A percentile compares a stretch with the other conserved stretches of the same genome.
Conservation (phyloP, 2,113 vertebrate genomes). For the Trichechus manatus region DNA sequence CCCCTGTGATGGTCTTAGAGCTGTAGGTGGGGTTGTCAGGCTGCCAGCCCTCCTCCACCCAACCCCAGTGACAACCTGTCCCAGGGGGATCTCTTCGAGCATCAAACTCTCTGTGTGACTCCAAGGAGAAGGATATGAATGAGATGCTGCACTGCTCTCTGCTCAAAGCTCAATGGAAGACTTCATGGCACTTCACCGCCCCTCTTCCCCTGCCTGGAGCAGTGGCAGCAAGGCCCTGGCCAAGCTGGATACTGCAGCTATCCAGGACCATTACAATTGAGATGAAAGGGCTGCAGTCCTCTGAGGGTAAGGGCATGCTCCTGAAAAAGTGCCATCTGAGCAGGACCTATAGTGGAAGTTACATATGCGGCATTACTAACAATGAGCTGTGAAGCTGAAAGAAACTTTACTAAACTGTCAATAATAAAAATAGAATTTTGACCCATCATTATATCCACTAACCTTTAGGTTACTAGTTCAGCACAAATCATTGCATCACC, state of each 20-base stretch:
- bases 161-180: not conserved
- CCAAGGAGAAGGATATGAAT: not conserved
- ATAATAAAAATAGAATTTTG: not conserved
- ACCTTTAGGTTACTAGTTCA: too few species aligned
- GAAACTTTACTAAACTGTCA: not conserved
- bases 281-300: not conserved
- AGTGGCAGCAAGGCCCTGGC: not conserved
- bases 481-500: too few species aligned
- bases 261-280: not conserved
- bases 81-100: not conserved
- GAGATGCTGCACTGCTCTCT: not conserved
- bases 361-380: not conserved
- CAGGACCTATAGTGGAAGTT: not conserved
- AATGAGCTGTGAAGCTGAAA: not conserved
- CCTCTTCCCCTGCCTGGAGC: too few species aligned
- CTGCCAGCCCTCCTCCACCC: too few species aligned
- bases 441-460: not conserved
- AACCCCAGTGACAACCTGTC: not conserved
- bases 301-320: not conserved
- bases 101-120: not conserved
- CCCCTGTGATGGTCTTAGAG: not conserved
- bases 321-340: not conserved
- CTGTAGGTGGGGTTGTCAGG: not conserved
- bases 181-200: not conserved
- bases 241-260: not conserved